A percentile compares a stretch with the other conserved stretches of the same genome.
Conservation (phyloP, 2,888 invertebrate species). For the Chouioia cunea region DNA sequence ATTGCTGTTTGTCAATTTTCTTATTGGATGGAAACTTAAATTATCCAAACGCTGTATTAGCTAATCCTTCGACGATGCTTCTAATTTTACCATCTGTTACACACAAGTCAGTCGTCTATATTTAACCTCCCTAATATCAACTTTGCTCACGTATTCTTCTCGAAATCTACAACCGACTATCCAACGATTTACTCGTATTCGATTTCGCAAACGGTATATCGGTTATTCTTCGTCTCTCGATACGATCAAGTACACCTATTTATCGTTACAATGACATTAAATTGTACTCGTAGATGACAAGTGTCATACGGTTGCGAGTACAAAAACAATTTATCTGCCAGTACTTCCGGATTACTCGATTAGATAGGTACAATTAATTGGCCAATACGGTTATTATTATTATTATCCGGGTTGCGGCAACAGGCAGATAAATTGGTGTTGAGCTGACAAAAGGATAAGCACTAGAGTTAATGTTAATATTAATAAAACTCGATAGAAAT, state of each 20-base stretch:
- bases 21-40: constrained; percentile 1
- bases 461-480: too few relatives aligned
- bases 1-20: not conserved
- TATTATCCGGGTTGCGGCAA: too few relatives aligned
- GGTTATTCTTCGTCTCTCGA: too few relatives aligned
- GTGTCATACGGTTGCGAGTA: too few relatives aligned
- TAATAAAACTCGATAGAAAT: too few relatives aligned
- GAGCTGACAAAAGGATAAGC: too few relatives aligned
- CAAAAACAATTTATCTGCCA: not conserved
- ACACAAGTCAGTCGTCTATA: constrained; percentile 31
- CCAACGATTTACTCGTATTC: too few relatives aligned
- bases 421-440: too few relatives aligned
- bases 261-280: too few relatives aligned
- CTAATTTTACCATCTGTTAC: constrained; percentile 32
- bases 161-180: not conserved
- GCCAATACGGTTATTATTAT: not conserved
- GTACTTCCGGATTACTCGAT: constrained; percentile 13
- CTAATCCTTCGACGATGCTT: constrained; percentile 29
- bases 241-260: too few relatives aligned
- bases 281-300: too few relatives aligned
- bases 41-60: constrained; percentile 26
- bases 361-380: constrained; percentile 3
- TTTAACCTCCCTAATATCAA: constrained; percentile 15
- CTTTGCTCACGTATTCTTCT: constrained; percentile 15
- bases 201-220: too few relatives aligned